These are phyloP conservation scores for Hyperoodon ampullatus DNA, from an alignment of 2,113 vertebrate genomes.

Conservation along the genomic window DNA sequence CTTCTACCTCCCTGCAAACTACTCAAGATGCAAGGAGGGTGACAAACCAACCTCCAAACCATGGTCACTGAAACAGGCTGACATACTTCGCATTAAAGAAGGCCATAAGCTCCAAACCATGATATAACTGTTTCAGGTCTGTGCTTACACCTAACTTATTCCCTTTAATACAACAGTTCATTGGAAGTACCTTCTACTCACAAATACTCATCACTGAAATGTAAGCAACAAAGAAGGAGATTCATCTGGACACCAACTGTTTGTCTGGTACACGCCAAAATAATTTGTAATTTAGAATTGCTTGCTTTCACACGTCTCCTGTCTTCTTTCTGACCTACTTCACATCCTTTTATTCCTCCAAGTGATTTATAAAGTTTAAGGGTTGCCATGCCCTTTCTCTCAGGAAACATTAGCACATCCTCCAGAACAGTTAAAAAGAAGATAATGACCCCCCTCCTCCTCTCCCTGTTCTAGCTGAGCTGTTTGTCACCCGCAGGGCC, in stretches of 20 bases:
- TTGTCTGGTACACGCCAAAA: neutral
- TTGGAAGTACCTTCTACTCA: neutral
- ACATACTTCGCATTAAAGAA: neutral
- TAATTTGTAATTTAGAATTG: neutral
- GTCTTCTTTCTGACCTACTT: neutral
- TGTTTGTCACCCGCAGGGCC: neutral
- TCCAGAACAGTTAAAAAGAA: neutral
- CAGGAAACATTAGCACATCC: no score
- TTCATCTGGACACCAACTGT: rapidly evolving
- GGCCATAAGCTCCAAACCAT: neutral
- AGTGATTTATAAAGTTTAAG: neutral
- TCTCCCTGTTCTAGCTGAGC: neutral
- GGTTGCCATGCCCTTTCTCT: neutral
- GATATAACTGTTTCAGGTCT: neutral
- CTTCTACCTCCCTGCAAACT: neutral
- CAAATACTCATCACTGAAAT: neutral
- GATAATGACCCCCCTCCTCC: rapidly evolving
- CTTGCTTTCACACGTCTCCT: neutral
- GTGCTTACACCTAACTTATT: neutral
- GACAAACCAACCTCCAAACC: neutral
- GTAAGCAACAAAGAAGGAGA: neutral
- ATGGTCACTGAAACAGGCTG: neutral
- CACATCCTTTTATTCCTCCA: neutral
- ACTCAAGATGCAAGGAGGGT: neutral
- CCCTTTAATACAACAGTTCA: neutral